Base-by-base conservation (phyloP, 2,113 vertebrate species). In the Phrynocephalus versicolor region DNA sequence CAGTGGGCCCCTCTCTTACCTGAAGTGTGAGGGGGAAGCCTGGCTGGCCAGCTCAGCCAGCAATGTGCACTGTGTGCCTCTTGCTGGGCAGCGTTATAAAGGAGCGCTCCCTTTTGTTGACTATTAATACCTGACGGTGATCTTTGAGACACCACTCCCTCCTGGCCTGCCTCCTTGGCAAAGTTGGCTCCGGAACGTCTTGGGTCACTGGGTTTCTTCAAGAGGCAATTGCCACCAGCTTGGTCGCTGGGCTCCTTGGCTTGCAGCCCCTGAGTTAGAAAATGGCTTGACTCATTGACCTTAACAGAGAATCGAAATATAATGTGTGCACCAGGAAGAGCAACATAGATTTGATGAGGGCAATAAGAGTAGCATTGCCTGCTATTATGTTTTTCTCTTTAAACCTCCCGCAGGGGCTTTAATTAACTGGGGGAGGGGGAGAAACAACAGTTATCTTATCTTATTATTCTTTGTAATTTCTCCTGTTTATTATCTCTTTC, bases 71-170 rank as follows among this genome's bases (percentile, higher is more conserved):
- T 74, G 74, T 25, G n/a, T 51, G 45, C 10, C 5, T 10, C 45
- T 51, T 41, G 18, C 8, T 55, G 33, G 21, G 19, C 76, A 25
- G 45, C 35, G 21, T 1, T 0, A 33, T 82, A 6, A 2, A 4
- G 65, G 37, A 3, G 8, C 18, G 37, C 0, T 0, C 64, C 82
- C 71, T 79, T 70, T 39, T 88, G 55, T 79, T 81, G 86, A 39
- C 72, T 83, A 83, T 90, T 91, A 89, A 91, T 84, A 83, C 1
- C 70, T 82, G 70, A 58, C 84, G 0, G 1, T 91, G 92, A 93
- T 88, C 94, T 93, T 93, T 87, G 90, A 92, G 89, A 93, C 89
- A 67, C 81, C 1, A 30, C 76, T 93, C 80, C 82, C 83, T 89
- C 64, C n/a, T 85, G 57, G 55, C 69, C 85, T 85, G 84, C 72